A percentile compares a stretch with the other conserved stretches of the same genome.
Conservation (phyloP, 2,797 vertebrate species). For the Poecile montanus region DNA sequence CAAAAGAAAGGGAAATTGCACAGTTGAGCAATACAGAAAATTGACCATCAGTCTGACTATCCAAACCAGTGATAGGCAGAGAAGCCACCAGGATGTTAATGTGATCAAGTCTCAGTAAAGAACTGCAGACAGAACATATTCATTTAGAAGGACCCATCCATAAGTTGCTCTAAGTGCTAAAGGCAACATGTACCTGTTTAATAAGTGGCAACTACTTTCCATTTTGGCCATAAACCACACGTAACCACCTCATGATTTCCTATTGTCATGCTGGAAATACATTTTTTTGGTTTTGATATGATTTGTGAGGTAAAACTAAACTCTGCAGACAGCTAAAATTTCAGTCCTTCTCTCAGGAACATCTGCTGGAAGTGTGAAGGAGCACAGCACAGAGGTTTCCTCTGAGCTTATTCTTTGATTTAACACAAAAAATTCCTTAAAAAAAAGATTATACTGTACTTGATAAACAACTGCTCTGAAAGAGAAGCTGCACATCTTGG, state of each 20-base stretch:
- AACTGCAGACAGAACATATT: not conserved
- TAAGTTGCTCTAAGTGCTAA: not conserved
- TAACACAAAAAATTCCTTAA: not conserved
- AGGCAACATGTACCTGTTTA: not conserved
- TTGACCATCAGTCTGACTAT: not conserved
- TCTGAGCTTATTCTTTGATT: not conserved
- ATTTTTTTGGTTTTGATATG: fast-evolving
- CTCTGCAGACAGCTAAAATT: not conserved
- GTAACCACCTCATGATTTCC: not conserved
- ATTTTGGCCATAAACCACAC: not conserved
- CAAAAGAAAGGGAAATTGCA: not conserved
- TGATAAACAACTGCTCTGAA: not conserved
- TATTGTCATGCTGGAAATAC: not conserved
- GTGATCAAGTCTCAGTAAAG: not conserved
- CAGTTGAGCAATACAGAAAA: not conserved
- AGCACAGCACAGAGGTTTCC: not conserved
- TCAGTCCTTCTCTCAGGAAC: not conserved
- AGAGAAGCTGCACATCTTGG: not conserved
- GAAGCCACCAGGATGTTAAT: not conserved
- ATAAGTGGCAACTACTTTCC: not conserved
- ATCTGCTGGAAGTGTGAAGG: not conserved
- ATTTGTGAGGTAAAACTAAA: not conserved
- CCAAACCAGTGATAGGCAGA: not conserved
- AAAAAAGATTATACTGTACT: not conserved
- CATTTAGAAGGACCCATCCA: not conserved